Evolutionary conservation across 2,113 vertebrate genomes (phyloP).

Genomic region (Loxodonta africana): DNA sequence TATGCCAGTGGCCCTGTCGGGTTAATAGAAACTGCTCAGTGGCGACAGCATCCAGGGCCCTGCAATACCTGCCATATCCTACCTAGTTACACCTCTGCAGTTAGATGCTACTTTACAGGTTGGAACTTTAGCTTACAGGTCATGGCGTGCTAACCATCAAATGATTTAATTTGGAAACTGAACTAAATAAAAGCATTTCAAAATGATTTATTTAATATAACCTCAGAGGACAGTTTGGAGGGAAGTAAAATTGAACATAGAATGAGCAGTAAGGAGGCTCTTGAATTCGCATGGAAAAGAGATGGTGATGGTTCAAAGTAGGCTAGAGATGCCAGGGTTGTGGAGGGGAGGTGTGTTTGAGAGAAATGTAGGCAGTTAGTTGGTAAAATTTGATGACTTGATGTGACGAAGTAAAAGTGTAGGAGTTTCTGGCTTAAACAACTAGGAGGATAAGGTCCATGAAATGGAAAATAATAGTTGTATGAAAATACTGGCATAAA

Average conservation of each 20-base stretch:
- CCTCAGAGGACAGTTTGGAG: background rate
- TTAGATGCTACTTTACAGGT: background rate
- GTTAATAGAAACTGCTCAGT: no score
- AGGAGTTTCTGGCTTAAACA: background rate
- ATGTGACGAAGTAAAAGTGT: background rate
- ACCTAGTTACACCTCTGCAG: no score
- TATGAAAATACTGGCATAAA: background rate
- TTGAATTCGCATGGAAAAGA: background rate
- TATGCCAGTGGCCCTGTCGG: no score
- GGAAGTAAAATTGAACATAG: background rate
- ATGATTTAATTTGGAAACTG: constrained; percentile 27
- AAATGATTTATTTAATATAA: constrained; percentile 10
- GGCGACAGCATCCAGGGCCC: no score
- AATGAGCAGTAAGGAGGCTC: background rate
- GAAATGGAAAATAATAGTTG: background rate
- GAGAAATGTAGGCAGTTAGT: background rate
- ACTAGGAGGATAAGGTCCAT: background rate
- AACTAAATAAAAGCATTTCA: constrained; percentile 18
- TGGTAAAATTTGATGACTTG: background rate
- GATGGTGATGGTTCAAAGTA: rapidly evolving
- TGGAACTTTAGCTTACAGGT: background rate
- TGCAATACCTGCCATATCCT: no score
- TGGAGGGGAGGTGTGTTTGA: background rate
- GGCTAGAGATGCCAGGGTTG: background rate
- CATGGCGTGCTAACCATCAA: background rate